These are phyloP conservation scores for Xenopus petersii DNA, from an alignment of 2,797 vertebrate genomes.

Conservation along the genomic window DNA sequence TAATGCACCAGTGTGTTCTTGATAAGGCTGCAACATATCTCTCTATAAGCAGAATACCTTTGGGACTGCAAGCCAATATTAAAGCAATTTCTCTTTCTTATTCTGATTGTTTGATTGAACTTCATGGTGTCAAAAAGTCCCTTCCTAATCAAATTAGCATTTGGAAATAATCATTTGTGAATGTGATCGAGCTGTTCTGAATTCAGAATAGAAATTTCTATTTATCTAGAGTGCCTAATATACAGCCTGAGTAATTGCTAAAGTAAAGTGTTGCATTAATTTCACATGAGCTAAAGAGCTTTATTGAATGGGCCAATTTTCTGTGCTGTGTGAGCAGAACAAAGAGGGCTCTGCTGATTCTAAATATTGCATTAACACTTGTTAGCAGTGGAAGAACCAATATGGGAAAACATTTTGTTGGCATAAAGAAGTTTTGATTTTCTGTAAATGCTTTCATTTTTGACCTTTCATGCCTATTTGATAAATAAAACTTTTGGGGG, in stretches of 20 bases:
- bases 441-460: no score
- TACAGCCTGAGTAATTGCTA: constrained; percentile 36
- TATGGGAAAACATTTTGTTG: no score
- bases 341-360: background rate
- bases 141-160: constrained; percentile 43
- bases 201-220: constrained; percentile 37
- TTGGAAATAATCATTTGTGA: constrained; percentile 37
- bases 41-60: background rate
- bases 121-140: constrained; percentile 40
- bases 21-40: background rate
- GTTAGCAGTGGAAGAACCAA: no score
- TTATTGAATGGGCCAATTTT: constrained; percentile 6
- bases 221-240: constrained; percentile 42
- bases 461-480: no score
- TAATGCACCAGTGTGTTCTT: background rate
- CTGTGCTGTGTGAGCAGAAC: background rate
- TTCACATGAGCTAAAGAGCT: constrained; percentile 33
- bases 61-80: constrained; percentile 8
- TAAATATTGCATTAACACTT: background rate
- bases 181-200: constrained; percentile 37
- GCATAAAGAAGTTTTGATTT: no score
- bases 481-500: no score
- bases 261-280: constrained; percentile 32
- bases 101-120: constrained; percentile 31
- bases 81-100: constrained; percentile 22